phyloP scores from a whole-genome alignment of 2,113 vertebrate species.

The Leptodactylus fuscus region DNA sequence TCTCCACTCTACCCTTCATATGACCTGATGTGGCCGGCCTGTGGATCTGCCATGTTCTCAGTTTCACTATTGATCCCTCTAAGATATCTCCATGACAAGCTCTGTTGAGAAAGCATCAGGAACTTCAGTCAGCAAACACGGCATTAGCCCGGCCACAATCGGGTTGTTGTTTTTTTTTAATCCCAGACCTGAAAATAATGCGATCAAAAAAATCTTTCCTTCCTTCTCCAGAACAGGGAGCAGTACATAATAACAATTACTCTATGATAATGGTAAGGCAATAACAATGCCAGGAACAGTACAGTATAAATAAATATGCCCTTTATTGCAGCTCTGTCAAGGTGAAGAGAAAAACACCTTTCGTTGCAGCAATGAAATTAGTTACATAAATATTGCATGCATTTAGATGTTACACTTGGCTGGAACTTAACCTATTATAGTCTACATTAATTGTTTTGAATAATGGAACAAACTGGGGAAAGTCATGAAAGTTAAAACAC shows the following conservation, averaged over 20 bases:
- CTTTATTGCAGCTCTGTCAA: conserved; percentile 50
- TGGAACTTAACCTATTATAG: conserved; percentile 56
- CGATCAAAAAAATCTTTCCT: background rate
- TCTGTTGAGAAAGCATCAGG: background rate
- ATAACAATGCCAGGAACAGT: conserved; percentile 36
- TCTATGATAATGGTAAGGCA: conserved; percentile 29
- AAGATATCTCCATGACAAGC: conserved; percentile 15
- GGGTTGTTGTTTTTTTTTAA: no score
- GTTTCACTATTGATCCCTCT: background rate
- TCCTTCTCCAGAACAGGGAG: background rate
- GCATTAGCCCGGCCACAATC: no score
- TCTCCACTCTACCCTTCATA: background rate
- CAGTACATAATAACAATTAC: background rate
- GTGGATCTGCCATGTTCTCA: conserved; percentile 20
- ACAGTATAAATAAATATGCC: conserved; percentile 39
- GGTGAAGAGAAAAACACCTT: conserved; percentile 48
- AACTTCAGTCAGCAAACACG: conserved; percentile 21
- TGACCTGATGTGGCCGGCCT: background rate
- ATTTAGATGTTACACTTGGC: conserved; percentile 56
- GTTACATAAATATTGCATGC: conserved; percentile 57
- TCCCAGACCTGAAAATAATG: background rate
- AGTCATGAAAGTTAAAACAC: conserved; percentile 49
- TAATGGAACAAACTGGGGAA: conserved; percentile 47
- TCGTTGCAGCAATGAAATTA: conserved; percentile 44
- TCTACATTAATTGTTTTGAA: conserved; percentile 56